Base-by-base conservation (phyloP, 2,113 vertebrate genomes). In the Sylvicapra grimmia region DNA sequence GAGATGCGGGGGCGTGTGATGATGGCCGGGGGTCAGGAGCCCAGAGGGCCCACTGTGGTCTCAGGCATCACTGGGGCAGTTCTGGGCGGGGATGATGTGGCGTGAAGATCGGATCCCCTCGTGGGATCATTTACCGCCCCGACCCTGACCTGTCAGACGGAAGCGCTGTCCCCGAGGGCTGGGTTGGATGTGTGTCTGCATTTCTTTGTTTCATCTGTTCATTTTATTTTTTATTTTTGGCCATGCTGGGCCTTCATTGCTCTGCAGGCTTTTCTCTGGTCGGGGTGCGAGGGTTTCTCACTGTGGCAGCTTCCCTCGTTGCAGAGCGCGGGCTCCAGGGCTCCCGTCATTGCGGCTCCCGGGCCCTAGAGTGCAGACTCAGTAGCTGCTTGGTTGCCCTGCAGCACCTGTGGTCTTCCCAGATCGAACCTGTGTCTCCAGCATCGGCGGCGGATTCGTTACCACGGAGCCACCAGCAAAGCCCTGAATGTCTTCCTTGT, bases 271-370 rank as follows among this genome's bases (percentile, higher is more conserved):
- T 14, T 44, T 27, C 40, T 44, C 23, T 7, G 2, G 72, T 44
- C 2, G 0, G 40, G 23, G 19, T 21, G 68, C 5, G 9, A 36
- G 68, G 18, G 9, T 36, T 36, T 40, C 68, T 36, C 68, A 11
- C 1, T 21, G n/a, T 2, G n/a, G n/a, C 3, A 5, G 9, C 68
- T 72, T 23, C 68, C 18, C n/a, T 36, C 2, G 11, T 44, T 27
- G 40, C 6, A 4, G 72, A 77, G 72, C 11, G 6, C 1, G 0
- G 23, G 72, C 33, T 9, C 65, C n/a, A 19, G 65, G 33, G n/a
- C 65, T 5, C n/a, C 65, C 18, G 0, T 36, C 8, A 0, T 1
- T 36, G 65, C 1, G 8, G n/a, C 72, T 44, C 40, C 23, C 0
- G 6, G 72, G 72, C 72, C 6, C 23, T 27, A 8, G 72, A 77